Evolutionary conservation across 2,888 invertebrate species (phyloP).

Genomic region (Ommatoiulus sabulosus): DNA sequence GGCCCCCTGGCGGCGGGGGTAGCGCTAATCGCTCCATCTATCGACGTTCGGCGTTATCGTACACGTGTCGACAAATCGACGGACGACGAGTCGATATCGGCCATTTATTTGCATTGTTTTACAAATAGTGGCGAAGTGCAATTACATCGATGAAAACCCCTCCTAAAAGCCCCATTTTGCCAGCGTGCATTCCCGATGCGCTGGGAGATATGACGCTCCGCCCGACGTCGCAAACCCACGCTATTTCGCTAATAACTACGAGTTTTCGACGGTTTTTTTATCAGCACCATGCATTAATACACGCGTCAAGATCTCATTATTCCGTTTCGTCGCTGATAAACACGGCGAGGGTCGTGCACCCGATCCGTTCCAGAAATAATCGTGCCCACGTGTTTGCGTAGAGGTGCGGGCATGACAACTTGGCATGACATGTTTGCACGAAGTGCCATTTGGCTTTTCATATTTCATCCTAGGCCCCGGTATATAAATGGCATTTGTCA

Average conservation of each 20-base stretch:
- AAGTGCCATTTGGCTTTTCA: conserved; percentile 19
- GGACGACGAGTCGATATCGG: neutral
- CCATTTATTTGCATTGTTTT: conserved; percentile 19
- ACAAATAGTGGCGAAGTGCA: neutral
- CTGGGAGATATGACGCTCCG: neutral
- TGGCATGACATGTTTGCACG: conserved; percentile 3
- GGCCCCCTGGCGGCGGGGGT: neutral
- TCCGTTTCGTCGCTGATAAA: neutral
- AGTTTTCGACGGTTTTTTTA: neutral
- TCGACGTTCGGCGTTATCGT: conserved; percentile 11
- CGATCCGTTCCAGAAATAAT: neutral
- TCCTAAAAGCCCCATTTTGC: neutral
- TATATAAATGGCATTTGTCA: neutral
- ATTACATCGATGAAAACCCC: neutral
- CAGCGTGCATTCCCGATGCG: conserved; percentile 16
- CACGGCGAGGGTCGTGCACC: neutral
- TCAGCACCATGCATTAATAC: conserved; percentile 3
- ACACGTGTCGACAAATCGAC: conserved; percentile 19
- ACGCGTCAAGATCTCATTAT: conserved; percentile 19
- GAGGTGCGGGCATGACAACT: neutral
- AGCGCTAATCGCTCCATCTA: neutral
- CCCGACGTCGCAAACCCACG: neutral
- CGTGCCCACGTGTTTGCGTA: neutral
- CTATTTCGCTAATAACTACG: neutral
- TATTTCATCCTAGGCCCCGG: neutral